phyloP scores from a whole-genome alignment of 2,888 invertebrate genomes.

The Torymus auratus region DNA sequence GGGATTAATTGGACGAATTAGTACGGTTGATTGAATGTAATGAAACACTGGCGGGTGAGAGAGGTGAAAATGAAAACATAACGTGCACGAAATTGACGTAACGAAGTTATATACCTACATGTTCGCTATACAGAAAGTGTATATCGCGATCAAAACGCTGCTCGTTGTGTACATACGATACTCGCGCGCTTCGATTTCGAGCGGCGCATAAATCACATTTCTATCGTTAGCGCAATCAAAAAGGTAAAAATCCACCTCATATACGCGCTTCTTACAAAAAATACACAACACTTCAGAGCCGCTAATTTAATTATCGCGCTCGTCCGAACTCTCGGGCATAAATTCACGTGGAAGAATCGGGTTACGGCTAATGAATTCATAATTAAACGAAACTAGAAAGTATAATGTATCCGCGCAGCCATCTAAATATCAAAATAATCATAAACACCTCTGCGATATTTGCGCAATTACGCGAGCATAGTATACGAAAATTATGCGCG shows the following conservation, averaged over 20 bases:
- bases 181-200: background rate
- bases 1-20: no score
- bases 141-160: background rate
- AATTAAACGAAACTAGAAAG: constrained; percentile 29
- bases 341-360: constrained; percentile 11
- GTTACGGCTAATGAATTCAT: constrained; percentile 25
- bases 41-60: no score
- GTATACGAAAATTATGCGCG: constrained; percentile 15
- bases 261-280: no score
- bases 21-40: no score
- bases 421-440: background rate
- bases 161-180: constrained; percentile 11
- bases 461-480: constrained; percentile 16
- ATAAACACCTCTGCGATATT: constrained; percentile 11
- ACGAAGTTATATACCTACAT: constrained; percentile 1
- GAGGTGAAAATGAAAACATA: no score
- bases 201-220: constrained; percentile 1
- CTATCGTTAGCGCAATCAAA: constrained; percentile 2
- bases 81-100: constrained; percentile 1
- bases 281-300: no score
- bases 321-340: background rate
- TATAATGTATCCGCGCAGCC: background rate
- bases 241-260: background rate
- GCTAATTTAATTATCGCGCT: constrained; percentile 20
- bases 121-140: no score